Conservation (phyloP, 1,140 invertebrate species). For the Eupristina koningsbergeri region DNA sequence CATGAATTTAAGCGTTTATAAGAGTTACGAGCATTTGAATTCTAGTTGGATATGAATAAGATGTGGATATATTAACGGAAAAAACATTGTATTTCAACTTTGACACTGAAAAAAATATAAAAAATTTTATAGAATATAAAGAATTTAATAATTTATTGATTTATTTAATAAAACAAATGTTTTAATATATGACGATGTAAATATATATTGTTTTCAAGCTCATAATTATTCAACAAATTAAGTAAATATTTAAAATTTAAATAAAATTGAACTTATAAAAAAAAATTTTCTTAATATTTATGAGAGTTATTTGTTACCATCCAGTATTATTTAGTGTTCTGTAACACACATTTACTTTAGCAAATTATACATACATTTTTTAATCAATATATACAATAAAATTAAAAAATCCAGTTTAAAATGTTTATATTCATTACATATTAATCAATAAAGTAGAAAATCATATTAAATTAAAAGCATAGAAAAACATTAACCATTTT, state of each 20-base stretch:
- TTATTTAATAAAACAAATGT: not conserved
- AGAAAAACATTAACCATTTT: too few relatives aligned
- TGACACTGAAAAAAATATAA: conserved; percentile 35
- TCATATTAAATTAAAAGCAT: not conserved
- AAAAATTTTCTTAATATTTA: not conserved
- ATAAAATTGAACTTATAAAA: not conserved
- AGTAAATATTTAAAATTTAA: not conserved
- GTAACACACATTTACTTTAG: too few relatives aligned
- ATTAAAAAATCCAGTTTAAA: not conserved
- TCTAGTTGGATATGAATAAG: conserved; percentile 32
- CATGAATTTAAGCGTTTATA: conserved; percentile 43
- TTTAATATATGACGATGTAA: not conserved
- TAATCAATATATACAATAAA: not conserved
- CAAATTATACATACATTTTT: too few relatives aligned
- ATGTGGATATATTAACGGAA: not conserved
- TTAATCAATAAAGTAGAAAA: not conserved
- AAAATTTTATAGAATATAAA: not conserved
- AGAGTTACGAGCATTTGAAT: conserved; percentile 44
- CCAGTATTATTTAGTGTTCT: not conserved
- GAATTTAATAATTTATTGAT: not conserved
- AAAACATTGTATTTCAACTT: not conserved
- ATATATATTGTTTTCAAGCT: not conserved
- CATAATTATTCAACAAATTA: not conserved
- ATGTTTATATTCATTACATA: not conserved
- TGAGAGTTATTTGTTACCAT: too few relatives aligned